Base-by-base conservation (phyloP, 2,113 vertebrate genomes). In the Burhinus oedicnemus region DNA sequence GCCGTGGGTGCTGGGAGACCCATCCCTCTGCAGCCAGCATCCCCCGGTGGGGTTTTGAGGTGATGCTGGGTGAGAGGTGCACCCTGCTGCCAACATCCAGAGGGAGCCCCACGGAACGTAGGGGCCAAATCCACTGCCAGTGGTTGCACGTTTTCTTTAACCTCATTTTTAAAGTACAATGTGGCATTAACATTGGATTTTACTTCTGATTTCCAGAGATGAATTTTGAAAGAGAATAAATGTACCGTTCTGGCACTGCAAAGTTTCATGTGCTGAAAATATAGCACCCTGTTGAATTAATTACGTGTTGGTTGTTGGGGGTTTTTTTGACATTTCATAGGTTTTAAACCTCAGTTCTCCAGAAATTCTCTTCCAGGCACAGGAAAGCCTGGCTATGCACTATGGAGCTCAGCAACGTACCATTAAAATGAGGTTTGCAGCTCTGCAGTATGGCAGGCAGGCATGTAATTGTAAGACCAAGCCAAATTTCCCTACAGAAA, bases 1-100 rank as follows among this genome's bases (percentile, higher is more conserved):
- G 76, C 57, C 0, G 1, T 6, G 77, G 71, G 42, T 5, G 9
- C 30, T 2, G 22, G 57, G 21, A 65, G 20, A 40, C 16, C 17
- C 0, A 1, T 6, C 5, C 0, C 21, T 14, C 62, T 0, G 2
- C 44, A 60, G 51, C 4, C 64, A 49, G 68, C 20, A n/a, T 29
- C 19, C 9, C 22, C 29, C 0, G 0, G 32, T 0, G 12, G 22
- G 47, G n/a, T 12, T 60, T 18, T 6, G 42, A 47, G 30, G 60
- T 22, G 64, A 44, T 55, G 52, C 51, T 49, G 49, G 44, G 13
- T 8, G 52, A 86, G 94, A 94, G 89, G 40, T 34, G 20, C 7
- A 29, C 20, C 40, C 45, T 70, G 75, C 42, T 32, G 42, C 74
- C 62, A 45, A 38, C 19, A 32, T 9, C n/a, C 89, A 83, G 13